phyloP scores from a whole-genome alignment of 2,888 invertebrate genomes.

The Ephialtes manifestator region DNA sequence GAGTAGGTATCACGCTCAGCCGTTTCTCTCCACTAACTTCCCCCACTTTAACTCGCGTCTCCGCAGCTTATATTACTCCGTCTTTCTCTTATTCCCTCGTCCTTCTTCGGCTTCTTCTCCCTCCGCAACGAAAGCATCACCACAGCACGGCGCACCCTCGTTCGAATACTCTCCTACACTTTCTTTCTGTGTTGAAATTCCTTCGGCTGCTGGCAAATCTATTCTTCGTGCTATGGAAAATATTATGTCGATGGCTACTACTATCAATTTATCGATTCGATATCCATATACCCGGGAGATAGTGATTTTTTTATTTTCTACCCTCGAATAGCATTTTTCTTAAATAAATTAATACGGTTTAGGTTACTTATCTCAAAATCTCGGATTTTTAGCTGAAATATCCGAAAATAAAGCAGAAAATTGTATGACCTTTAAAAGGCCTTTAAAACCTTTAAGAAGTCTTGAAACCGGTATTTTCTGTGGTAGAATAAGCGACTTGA shows the following conservation, averaged over 20 bases:
- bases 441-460: neutral
- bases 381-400: too few species aligned
- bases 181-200: constrained; percentile 33
- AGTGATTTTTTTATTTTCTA: too few species aligned
- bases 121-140: constrained; percentile 47
- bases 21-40: constrained; percentile 57
- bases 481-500: too few species aligned
- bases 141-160: constrained; percentile 30
- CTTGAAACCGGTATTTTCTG: too few species aligned
- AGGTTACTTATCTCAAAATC: too few species aligned
- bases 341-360: too few species aligned
- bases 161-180: constrained; percentile 33
- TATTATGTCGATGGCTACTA: neutral
- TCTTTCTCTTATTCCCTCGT: constrained; percentile 51
- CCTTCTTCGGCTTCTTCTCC: constrained; percentile 60
- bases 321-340: too few species aligned
- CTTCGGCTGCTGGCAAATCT: neutral
- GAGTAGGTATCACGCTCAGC: constrained; percentile 41
- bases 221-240: neutral
- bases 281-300: neutral
- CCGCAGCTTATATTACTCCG: constrained; percentile 45
- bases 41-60: constrained; percentile 11
- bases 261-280: neutral
- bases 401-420: too few species aligned
- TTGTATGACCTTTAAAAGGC: too few species aligned